Evolutionary conservation across 2,113 vertebrate genomes (phyloP).

Genomic region (Natator depressus): DNA sequence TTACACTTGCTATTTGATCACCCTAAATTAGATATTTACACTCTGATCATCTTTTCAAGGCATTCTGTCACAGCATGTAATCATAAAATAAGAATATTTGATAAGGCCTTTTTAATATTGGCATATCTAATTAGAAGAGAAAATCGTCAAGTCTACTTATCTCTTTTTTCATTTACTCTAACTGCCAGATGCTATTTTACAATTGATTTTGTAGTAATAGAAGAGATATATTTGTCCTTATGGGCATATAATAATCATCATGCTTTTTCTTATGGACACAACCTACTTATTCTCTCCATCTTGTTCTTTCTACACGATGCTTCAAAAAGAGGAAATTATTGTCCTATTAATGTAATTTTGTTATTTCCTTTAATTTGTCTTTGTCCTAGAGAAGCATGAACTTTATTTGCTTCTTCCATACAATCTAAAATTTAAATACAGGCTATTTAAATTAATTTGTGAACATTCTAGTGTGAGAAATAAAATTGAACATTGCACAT

Average conservation of each 20-base stretch:
- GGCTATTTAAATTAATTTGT: neutral
- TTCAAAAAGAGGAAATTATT: neutral
- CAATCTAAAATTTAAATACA: neutral
- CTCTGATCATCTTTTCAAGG: neutral
- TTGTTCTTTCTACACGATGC: neutral
- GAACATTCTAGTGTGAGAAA: neutral
- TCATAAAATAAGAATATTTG: neutral
- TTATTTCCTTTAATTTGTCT: neutral
- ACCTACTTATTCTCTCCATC: rapidly evolving
- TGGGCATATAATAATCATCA: neutral
- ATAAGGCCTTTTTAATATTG: neutral
- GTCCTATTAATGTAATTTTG: neutral
- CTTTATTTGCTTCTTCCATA: neutral
- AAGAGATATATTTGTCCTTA: neutral
- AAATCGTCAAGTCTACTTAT: neutral
- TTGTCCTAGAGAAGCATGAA: neutral
- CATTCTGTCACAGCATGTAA: neutral
- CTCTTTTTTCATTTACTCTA: neutral
- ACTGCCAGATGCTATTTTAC: neutral
- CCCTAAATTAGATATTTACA: neutral
- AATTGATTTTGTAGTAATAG: neutral
- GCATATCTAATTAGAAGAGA: neutral
- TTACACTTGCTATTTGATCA: too few relatives aligned
- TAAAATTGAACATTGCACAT: neutral
- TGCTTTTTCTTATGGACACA: neutral